phyloP scores from a whole-genome alignment of 2,888 invertebrate species.

The Apoda limacodes region DNA sequence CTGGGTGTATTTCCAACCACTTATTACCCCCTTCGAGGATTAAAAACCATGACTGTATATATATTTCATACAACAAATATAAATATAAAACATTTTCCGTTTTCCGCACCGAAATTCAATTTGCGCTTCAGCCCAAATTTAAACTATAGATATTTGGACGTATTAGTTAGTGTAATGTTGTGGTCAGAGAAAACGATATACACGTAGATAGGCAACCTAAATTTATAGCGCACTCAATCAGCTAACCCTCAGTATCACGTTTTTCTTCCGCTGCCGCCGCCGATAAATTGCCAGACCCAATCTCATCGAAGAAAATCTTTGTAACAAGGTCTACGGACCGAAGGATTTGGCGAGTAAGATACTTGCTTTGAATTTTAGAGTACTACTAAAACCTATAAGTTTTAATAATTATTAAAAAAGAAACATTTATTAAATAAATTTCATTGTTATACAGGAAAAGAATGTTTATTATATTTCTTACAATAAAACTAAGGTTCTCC shows the following conservation, averaged over 20 bases:
- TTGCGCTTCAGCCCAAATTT: no score
- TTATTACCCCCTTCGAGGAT: no score
- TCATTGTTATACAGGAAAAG: constrained; percentile 1
- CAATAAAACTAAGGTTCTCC: no score
- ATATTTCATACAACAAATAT: no score
- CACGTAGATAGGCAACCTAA: constrained; percentile 38
- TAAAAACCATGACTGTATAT: no score
- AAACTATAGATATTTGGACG: no score
- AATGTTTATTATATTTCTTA: constrained; percentile 1
- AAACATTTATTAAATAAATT: constrained; percentile 10
- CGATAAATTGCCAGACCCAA: constrained; percentile 26
- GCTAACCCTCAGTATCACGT: constrained; percentile 31
- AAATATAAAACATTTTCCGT: no score
- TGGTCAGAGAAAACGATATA: constrained; percentile 20
- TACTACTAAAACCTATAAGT: no score
- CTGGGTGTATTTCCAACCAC: no score
- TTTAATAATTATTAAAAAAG: no score
- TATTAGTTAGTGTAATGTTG: constrained; percentile 10
- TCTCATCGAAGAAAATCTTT: constrained; percentile 26
- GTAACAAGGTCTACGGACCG: constrained; percentile 17
- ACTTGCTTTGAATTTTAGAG: no score
- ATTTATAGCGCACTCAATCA: constrained; percentile 49
- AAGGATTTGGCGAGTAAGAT: constrained; percentile 1
- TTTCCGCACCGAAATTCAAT: no score
- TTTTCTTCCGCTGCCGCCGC: constrained; percentile 19